phyloP scores from a whole-genome alignment of 2,797 vertebrate species.

The Gambusia yucatana region DNA sequence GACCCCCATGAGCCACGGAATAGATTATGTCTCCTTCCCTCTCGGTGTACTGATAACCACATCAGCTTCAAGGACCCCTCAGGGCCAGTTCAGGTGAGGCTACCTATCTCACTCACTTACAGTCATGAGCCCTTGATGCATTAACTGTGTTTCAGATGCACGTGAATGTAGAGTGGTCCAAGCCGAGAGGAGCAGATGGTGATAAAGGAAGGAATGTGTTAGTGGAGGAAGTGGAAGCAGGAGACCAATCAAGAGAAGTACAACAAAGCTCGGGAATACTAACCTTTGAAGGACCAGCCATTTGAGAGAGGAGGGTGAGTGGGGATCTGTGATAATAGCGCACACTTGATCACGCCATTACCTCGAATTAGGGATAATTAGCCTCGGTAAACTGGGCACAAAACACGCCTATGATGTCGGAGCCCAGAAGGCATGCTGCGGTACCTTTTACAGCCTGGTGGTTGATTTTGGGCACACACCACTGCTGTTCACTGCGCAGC shows the following conservation, averaged over 20 bases:
- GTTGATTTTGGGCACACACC: slow-evolving; percentile 78
- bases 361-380: slow-evolving; percentile 84
- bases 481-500: slow-evolving; percentile 72
- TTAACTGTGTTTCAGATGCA: slow-evolving; percentile 67
- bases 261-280: slow-evolving; percentile 63
- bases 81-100: slow-evolving; percentile 72
- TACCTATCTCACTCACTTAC: slow-evolving; percentile 71
- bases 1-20: slow-evolving; percentile 77
- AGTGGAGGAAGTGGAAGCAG: slow-evolving; percentile 60
- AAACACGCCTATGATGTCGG: slow-evolving; percentile 80
- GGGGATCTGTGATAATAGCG: slow-evolving; percentile 78
- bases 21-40: slow-evolving; percentile 80
- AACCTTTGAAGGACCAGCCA: slow-evolving; percentile 73
- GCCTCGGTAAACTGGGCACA: slow-evolving; percentile 80
- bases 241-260: slow-evolving; percentile 70
- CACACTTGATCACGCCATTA: slow-evolving; percentile 81
- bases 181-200: slow-evolving; percentile 58
- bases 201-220: slow-evolving; percentile 57
- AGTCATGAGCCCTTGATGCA: slow-evolving; percentile 73
- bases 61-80: slow-evolving; percentile 77
- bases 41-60: slow-evolving; percentile 77
- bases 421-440: slow-evolving; percentile 79
- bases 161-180: slow-evolving; percentile 32
- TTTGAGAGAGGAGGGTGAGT: slow-evolving; percentile 69
- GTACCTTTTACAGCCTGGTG: slow-evolving; percentile 80